Evolutionary conservation across 2,797 vertebrate genomes (phyloP).

Genomic region (Lepus oiostolus): DNA sequence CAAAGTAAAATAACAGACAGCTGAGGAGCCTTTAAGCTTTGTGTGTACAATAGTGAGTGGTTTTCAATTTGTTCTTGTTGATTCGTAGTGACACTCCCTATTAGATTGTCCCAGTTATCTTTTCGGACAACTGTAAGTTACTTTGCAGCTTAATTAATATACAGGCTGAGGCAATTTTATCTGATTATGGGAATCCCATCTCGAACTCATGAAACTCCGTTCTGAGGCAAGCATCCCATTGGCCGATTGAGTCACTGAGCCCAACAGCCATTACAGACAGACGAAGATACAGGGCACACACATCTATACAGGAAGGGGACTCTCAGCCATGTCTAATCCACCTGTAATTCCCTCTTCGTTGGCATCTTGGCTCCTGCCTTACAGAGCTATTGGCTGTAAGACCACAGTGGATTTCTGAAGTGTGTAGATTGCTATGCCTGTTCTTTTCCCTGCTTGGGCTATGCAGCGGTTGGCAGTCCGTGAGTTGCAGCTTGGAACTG

Average conservation of each 20-base stretch:
- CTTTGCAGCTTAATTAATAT: slow-evolving; percentile 9
- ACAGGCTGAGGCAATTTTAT: slow-evolving; percentile 1
- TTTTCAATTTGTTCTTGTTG: neutral
- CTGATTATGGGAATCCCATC: slow-evolving; percentile 45
- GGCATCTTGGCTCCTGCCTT: slow-evolving; percentile 51
- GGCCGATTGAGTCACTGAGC: slow-evolving; percentile 47
- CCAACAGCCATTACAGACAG: slow-evolving; percentile 55
- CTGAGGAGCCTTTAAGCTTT: neutral
- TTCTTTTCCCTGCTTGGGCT: neutral
- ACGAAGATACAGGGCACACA: slow-evolving; percentile 30
- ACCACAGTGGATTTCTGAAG: neutral
- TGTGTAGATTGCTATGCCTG: no score
- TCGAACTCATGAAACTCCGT: slow-evolving; percentile 66
- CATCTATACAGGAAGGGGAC: slow-evolving; percentile 59
- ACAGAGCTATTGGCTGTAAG: neutral
- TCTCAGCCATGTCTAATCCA: slow-evolving; percentile 34
- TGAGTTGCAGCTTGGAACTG: fast-evolving
- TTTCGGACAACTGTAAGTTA: neutral
- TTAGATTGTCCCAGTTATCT: neutral
- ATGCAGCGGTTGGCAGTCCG: neutral
- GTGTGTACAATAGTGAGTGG: neutral
- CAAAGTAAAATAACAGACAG: neutral
- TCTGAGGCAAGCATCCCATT: neutral
- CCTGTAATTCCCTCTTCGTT: slow-evolving; percentile 46
- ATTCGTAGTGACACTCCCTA: neutral